Evolutionary conservation across 2,888 invertebrate genomes (phyloP).

Genomic region (Heliconius hortense): DNA sequence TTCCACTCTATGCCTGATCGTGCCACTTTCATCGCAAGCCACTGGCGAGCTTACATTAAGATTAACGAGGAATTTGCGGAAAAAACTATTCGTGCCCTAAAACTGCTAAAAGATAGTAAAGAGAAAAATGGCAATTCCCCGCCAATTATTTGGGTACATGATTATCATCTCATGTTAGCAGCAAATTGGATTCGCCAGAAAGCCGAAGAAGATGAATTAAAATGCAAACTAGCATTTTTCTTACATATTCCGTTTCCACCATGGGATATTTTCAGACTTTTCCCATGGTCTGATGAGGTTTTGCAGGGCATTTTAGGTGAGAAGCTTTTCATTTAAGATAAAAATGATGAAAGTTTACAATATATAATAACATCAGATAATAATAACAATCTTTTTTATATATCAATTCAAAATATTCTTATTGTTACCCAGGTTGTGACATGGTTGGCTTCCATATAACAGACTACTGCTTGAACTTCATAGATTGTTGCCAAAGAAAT

Average conservation of each 20-base stretch:
- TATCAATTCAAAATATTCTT: background rate
- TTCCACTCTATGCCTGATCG: constrained; percentile 96
- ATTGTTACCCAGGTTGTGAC: constrained; percentile 85
- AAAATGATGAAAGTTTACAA: background rate
- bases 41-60: constrained; percentile 91
- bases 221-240: constrained; percentile 94
- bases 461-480: constrained; percentile 94
- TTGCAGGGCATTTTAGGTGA: constrained; percentile 93
- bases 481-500: constrained; percentile 94
- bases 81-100: constrained; percentile 87
- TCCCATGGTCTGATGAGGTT: constrained; percentile 97
- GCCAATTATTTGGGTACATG: constrained; percentile 96
- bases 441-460: constrained; percentile 96
- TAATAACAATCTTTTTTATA: background rate
- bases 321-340: constrained; percentile 36
- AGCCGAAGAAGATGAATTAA: constrained; percentile 88
- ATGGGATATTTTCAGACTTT: constrained; percentile 95
- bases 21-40: constrained; percentile 90
- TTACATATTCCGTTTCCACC: constrained; percentile 97
- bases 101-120: constrained; percentile 78
- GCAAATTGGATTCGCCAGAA: constrained; percentile 93
- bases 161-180: constrained; percentile 96
- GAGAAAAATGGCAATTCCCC: constrained; percentile 69
- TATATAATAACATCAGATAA: background rate
- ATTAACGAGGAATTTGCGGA: constrained; percentile 92